A percentile compares a stretch with the other conserved stretches of the same genome.
Conservation (phyloP, 2,797 vertebrate species). For the Poecilia picta region DNA sequence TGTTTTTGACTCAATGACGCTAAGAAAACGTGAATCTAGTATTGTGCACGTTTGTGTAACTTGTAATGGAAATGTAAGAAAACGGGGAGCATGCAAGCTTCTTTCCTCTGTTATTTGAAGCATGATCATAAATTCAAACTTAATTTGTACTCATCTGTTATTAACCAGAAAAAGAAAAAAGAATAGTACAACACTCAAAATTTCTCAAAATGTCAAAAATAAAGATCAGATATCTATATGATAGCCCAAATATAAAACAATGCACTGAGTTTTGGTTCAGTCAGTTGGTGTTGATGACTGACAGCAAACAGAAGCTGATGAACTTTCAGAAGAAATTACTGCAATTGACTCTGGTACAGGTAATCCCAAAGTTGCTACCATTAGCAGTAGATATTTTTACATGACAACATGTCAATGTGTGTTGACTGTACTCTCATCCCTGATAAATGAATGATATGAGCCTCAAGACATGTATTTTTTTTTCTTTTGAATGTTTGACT, state of each 20-base stretch:
- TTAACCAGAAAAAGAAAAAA: not conserved
- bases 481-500: not conserved
- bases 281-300: not conserved
- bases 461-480: not conserved
- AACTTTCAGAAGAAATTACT: not conserved
- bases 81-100: not conserved
- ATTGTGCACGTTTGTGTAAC: not conserved
- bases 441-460: too few species aligned
- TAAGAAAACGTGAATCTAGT: not conserved
- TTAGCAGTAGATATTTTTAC: too few species aligned
- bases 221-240: not conserved
- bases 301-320: not conserved
- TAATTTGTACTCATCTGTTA: not conserved
- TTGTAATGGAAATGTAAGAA: not conserved
- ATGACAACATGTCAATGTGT: not conserved
- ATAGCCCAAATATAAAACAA: not conserved
- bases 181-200: not conserved
- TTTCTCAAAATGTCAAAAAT: not conserved
- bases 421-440: not conserved
- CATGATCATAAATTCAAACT: not conserved
- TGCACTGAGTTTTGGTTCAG: not conserved
- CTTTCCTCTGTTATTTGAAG: not conserved
- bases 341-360: not conserved
- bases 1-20: not conserved
- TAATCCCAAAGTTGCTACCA: not conserved